Percentiles rank a stretch among this genome's conserved stretches.
These are phyloP conservation scores for Austrolebias charrua DNA, from an alignment of 2,797 vertebrate species.

Conservation along the genomic window DNA sequence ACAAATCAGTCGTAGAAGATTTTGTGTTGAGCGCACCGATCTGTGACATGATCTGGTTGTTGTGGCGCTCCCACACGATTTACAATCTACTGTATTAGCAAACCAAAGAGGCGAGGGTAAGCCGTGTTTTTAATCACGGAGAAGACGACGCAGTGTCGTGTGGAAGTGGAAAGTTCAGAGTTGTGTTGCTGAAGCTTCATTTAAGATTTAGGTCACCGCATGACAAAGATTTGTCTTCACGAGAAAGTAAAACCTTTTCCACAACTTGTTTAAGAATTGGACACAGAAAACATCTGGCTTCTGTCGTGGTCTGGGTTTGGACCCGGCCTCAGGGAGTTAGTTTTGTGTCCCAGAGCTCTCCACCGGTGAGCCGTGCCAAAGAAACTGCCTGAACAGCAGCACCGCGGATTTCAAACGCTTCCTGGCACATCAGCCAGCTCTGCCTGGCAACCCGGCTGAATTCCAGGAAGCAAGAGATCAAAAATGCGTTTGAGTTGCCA, in stretches of 20 bases:
- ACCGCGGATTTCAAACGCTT: conserved; percentile 24
- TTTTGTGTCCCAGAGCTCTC: conserved; percentile 45
- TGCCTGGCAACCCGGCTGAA: conserved; percentile 40
- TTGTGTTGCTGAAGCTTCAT: too few relatives aligned
- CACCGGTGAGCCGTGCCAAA: conserved; percentile 45
- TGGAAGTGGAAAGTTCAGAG: neutral
- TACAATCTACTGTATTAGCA: neutral
- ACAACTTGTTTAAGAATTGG: too few relatives aligned
- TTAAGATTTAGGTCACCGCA: too few relatives aligned
- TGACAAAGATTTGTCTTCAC: too few relatives aligned
- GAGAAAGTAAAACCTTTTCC: too few relatives aligned
- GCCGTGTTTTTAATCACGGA: conserved; percentile 16
- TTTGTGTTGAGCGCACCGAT: neutral
- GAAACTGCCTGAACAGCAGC: conserved; percentile 20
- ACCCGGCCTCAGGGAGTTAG: conserved; percentile 65
- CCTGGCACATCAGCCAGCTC: conserved; percentile 33
- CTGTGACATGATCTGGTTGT: neutral
- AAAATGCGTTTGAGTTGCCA: conserved; percentile 21
- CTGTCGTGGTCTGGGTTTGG: conserved; percentile 37
- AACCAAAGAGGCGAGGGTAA: conserved; percentile 4
- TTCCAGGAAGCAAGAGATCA: conserved; percentile 38
- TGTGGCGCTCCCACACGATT: neutral
- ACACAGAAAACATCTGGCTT: too few relatives aligned
- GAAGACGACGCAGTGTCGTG: neutral
- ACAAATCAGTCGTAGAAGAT: too few relatives aligned